Evolutionary conservation across 2,113 vertebrate genomes (phyloP).

Genomic region (Salvator merianae): DNA sequence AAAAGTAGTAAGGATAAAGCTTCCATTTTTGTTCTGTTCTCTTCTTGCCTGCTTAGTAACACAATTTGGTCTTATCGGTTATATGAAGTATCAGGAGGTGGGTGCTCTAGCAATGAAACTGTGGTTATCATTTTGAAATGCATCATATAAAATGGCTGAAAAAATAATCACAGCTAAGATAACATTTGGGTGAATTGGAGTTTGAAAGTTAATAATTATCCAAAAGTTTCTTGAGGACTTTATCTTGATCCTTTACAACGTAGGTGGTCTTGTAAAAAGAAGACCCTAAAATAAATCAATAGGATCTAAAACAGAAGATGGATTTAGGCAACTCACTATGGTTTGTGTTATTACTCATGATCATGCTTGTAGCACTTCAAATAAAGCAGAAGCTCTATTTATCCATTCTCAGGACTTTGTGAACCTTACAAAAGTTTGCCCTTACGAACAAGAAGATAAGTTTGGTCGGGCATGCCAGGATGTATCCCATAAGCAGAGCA

Average conservation of each 20-base stretch:
- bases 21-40: too few relatives aligned
- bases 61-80: neutral
- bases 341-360: neutral
- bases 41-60: too few relatives aligned
- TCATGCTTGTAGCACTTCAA: neutral
- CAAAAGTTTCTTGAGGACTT: neutral
- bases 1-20: too few relatives aligned
- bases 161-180: constrained; percentile 2
- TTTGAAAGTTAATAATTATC: constrained; percentile 2
- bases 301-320: neutral
- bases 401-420: neutral
- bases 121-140: neutral
- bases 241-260: neutral
- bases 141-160: neutral
- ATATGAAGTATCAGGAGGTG: neutral
- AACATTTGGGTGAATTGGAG: neutral
- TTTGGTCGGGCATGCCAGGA: too few relatives aligned
- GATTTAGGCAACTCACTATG: neutral
- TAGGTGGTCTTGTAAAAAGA: neutral
- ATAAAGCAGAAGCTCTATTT: neutral
- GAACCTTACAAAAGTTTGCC: too few relatives aligned
- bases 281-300: neutral
- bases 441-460: too few relatives aligned
- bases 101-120: neutral
- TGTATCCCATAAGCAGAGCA: too few relatives aligned